Conservation (phyloP, 2,113 vertebrate genomes). For the Phoenicopterus ruber region DNA sequence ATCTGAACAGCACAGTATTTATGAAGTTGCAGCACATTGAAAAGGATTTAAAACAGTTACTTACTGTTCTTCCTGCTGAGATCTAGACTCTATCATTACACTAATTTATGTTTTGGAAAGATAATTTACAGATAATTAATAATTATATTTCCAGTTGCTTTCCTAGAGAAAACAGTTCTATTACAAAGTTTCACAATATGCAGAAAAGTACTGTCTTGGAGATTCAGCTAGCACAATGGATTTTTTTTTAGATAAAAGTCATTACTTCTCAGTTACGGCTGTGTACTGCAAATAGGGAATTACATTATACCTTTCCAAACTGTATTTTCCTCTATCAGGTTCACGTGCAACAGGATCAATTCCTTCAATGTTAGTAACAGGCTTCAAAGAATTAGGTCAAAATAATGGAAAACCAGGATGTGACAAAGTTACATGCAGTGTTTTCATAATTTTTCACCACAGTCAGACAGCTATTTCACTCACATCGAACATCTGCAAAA, state of each 20-base stretch:
- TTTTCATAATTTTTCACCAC: background rate
- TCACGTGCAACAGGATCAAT: background rate
- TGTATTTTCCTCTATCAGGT: background rate
- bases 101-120: background rate
- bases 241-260: background rate
- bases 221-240: background rate
- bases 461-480: background rate
- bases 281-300: background rate
- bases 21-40: background rate
- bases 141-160: background rate
- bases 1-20: background rate
- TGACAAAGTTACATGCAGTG: background rate
- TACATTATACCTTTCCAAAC: background rate
- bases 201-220: background rate
- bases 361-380: background rate
- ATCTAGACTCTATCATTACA: background rate
- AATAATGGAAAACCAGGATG: background rate
- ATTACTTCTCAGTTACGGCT: background rate
- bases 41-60: background rate
- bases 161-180: background rate
- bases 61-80: background rate
- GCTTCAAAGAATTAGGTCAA: background rate
- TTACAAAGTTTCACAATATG: background rate
- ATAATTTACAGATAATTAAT: background rate
- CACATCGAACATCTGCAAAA: background rate